A percentile compares a stretch with the other conserved stretches of the same genome.
Evolutionary conservation across 2,113 vertebrate species (phyloP).

Genomic region (Cyprinus carpio): DNA sequence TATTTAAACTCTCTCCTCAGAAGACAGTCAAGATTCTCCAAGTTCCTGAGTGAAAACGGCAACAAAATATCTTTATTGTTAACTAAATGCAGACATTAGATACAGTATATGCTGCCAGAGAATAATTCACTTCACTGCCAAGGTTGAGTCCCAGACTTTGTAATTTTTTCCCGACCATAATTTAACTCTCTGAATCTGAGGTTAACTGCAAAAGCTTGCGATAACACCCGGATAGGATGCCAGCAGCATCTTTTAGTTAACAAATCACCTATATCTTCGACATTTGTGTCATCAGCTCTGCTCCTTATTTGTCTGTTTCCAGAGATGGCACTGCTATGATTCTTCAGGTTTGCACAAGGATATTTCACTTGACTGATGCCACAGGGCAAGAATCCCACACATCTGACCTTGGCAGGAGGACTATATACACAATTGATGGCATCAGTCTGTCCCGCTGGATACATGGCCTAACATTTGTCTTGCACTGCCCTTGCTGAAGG

Average conservation of each 20-base stretch:
- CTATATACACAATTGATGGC: background rate
- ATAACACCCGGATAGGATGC: background rate
- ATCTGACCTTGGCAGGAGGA: background rate
- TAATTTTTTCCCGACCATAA: background rate
- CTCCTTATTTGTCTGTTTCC: background rate
- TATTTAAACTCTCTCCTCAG: too few species aligned
- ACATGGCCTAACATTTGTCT: background rate
- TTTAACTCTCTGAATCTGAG: background rate
- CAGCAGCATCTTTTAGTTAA: background rate
- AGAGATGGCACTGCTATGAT: background rate
- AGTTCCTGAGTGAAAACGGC: too few species aligned
- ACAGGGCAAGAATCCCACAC: background rate
- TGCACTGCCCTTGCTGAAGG: background rate
- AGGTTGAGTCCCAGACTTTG: background rate
- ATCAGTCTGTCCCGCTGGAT: background rate
- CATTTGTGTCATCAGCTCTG: background rate
- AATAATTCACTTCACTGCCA: background rate
- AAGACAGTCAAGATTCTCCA: too few species aligned
- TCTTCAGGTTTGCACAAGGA: background rate
- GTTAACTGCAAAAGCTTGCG: too few species aligned
- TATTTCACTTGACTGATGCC: background rate
- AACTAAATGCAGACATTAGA: too few species aligned
- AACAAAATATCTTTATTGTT: too few species aligned
- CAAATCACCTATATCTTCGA: background rate
- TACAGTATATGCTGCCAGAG: background rate